A percentile compares a stretch with the other conserved stretches of the same genome.
Evolutionary conservation across 2,888 invertebrate species (phyloP).

Genomic region (Thyatira batis): DNA sequence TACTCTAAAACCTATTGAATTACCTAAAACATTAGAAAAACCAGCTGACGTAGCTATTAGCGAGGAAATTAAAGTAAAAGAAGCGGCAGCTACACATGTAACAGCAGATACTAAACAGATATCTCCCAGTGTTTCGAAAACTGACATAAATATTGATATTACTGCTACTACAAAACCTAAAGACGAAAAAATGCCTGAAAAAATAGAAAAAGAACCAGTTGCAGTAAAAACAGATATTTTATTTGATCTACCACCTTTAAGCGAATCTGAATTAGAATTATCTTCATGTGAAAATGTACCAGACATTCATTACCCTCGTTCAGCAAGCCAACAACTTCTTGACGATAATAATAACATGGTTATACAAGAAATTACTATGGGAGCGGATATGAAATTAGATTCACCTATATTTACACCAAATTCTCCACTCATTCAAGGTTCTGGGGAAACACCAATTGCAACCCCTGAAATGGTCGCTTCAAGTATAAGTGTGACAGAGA

Average conservation of each 20-base stretch:
- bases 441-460: constrained; percentile 45
- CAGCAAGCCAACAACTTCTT: constrained; percentile 55
- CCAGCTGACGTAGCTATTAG: not conserved
- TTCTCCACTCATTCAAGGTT: constrained; percentile 48
- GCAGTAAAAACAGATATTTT: constrained; percentile 10
- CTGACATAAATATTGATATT: constrained; percentile 12
- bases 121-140: not conserved
- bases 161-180: constrained; percentile 35
- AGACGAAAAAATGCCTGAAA: constrained; percentile 11
- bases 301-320: constrained; percentile 61
- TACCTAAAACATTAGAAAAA: not conserved
- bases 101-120: not conserved
- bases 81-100: not conserved
- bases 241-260: constrained; percentile 12
- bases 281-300: constrained; percentile 49
- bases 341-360: constrained; percentile 62
- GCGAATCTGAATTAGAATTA: constrained; percentile 39
- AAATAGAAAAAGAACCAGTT: constrained; percentile 10
- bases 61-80: not conserved
- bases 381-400: constrained; percentile 22
- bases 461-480: constrained; percentile 33
- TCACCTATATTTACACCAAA: constrained; percentile 34
- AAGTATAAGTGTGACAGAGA: constrained; percentile 31
- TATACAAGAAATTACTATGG: constrained; percentile 56
- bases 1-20: not conserved